Conservation (phyloP, 2,888 invertebrate species). For the Baronia brevicornis region DNA sequence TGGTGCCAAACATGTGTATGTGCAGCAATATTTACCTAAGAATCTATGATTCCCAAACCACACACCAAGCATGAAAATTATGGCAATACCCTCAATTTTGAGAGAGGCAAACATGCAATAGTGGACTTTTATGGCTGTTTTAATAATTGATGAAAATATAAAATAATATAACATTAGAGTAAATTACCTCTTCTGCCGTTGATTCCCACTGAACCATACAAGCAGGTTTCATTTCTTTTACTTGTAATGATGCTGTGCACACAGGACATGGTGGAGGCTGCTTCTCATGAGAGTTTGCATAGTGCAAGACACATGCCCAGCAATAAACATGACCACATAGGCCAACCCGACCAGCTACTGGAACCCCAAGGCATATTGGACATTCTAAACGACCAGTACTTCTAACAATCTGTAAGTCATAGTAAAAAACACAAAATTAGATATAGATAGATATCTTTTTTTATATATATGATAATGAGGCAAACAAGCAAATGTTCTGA, state of each 20-base stretch:
- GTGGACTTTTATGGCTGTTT: too few relatives aligned
- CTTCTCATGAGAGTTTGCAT: constrained; percentile 89
- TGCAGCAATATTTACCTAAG: too few relatives aligned
- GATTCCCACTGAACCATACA: constrained; percentile 55
- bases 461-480: not conserved
- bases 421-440: constrained; percentile 1
- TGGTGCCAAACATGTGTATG: too few relatives aligned
- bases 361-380: constrained; percentile 93
- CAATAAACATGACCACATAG: constrained; percentile 97
- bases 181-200: constrained; percentile 49
- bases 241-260: constrained; percentile 88
- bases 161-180: constrained; percentile 6
- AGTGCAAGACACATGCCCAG: constrained; percentile 96
- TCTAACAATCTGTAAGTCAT: constrained; percentile 45
- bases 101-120: too few relatives aligned
- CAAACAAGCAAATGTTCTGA: too few relatives aligned
- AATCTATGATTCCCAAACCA: too few relatives aligned
- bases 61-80: too few relatives aligned
- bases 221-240: constrained; percentile 86
- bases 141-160: constrained; percentile 6
- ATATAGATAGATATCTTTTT: not conserved
- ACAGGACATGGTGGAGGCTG: constrained; percentile 90
- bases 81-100: too few relatives aligned
- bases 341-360: constrained; percentile 92
- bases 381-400: constrained; percentile 75